Base-by-base conservation (phyloP, 2,797 vertebrate genomes). In the Catostomus latipinnis region DNA sequence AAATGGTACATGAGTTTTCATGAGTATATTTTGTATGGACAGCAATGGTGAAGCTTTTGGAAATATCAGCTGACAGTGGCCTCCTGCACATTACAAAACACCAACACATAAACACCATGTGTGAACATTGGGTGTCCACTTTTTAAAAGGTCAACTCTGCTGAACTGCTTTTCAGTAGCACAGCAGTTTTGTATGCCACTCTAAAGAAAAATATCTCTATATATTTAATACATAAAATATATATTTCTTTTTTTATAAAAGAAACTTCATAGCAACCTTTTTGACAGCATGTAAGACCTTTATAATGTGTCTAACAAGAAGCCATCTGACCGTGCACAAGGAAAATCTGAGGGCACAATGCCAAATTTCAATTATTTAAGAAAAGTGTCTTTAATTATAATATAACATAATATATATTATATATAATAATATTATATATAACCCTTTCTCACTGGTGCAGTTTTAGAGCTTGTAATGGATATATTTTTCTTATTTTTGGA, bases 91-190 rank as follows among this genome's bases (percentile, higher is more conserved):
- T 63, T 54, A 16, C 10, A 10, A 61, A 34, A 34, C 72, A 63
- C 34, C 43, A 45, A 14, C 61, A 65, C 50, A 53, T 45, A 74
- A 66, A 75, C 52, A 45, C 34, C 57, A 9, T 13, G 12, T 13
- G 61, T 6, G 1, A 45, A 49, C 75, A 66, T 70, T 56, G 61
- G 56, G 66, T 77, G 57, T 78, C 57, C 22, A 18, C 57, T 70
- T 53, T 70, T 13, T 34, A 52, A 78, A 78, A 78, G 67, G 67
- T 78, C 67, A 78, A n/a, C 46, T 46, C 52, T 57, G 53, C 74
- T 57, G 60, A 68, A 76, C 50, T 10, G 63, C 56, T 45, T 58
- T 60, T 12, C 18, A 50, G 46, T 10, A 43, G 34, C 18, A 60
- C 54, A 60, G 54, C 16, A 49, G 53, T 52, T 68, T 7, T 50